phyloP scores from a whole-genome alignment of 92 coral and sea anemone species.

The Scolanthus callimorphus region DNA sequence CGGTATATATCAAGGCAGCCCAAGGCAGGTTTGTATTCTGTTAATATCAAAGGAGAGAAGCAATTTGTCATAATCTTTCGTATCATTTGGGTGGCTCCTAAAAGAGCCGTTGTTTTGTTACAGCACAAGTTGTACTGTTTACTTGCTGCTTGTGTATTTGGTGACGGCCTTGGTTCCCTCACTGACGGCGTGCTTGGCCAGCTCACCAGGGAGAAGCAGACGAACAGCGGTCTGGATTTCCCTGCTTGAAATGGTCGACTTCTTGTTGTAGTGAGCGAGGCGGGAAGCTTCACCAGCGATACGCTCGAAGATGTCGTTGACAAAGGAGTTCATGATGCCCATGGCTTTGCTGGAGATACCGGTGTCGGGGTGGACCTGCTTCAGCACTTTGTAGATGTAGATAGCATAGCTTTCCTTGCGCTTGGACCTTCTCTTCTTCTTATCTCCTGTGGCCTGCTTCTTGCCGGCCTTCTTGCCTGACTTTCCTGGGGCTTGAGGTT shows the following conservation, averaged over 20 bases:
- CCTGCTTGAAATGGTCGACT: conserved; percentile 44
- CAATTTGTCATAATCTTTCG: no score
- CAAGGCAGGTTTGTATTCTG: no score
- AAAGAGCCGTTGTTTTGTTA: no score
- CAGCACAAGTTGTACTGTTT: no score
- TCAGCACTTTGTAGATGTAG: conserved; percentile 59
- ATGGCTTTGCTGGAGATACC: conserved; percentile 67
- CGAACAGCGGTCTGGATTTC: conserved; percentile 26
- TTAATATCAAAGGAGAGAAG: no score
- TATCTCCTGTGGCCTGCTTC: no score
- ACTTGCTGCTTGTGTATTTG: conserved; percentile 93
- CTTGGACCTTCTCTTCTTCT: conserved; percentile 26
- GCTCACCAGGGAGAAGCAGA: conserved; percentile 74
- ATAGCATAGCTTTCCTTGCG: conserved; percentile 53
- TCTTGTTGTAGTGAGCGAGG: conserved; percentile 63
- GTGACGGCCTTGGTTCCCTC: conserved; percentile 78
- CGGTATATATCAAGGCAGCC: no score
- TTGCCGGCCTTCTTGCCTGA: no score
- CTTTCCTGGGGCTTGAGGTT: no score
- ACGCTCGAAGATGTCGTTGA: conserved; percentile 65
- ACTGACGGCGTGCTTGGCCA: conserved; percentile 82
- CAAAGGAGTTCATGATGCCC: conserved; percentile 70
- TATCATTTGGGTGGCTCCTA: no score
- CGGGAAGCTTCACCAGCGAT: conserved; percentile 61
- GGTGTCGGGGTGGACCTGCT: conserved; percentile 71